These are phyloP conservation scores for Helicoverpa assulta DNA, from an alignment of 2,888 invertebrate genomes.

Conservation along the genomic window DNA sequence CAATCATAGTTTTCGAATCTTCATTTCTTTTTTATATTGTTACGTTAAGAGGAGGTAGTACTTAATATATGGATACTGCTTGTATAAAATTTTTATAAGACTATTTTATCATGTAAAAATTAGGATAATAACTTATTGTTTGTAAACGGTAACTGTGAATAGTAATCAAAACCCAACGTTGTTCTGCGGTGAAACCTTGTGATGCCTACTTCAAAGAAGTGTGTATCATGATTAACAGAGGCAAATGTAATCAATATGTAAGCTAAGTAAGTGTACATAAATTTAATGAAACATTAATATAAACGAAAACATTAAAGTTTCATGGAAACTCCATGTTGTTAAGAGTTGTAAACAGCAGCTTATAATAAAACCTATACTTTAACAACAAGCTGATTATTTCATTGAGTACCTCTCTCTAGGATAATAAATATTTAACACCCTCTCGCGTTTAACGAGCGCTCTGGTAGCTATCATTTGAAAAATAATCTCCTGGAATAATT, in stretches of 20 bases:
- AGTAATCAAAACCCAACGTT: slow-evolving; percentile 57
- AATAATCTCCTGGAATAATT: not conserved
- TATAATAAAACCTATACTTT: slow-evolving; percentile 85
- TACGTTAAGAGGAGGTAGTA: slow-evolving; percentile 57
- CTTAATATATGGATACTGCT: slow-evolving; percentile 69
- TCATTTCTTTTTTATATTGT: slow-evolving; percentile 60
- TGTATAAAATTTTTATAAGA: slow-evolving; percentile 77
- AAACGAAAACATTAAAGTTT: slow-evolving; percentile 78
- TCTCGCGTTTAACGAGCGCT: not conserved
- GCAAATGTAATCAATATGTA: slow-evolving; percentile 67
- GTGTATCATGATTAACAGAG: slow-evolving; percentile 64
- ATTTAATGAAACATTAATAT: slow-evolving; percentile 72
- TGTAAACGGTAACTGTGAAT: slow-evolving; percentile 64
- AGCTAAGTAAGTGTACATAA: slow-evolving; percentile 77
- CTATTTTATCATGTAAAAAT: slow-evolving; percentile 77
- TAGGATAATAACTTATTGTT: slow-evolving; percentile 63
- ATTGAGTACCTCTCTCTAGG: slow-evolving; percentile 19
- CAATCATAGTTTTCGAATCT: slow-evolving; percentile 63
- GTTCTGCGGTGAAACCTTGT: slow-evolving; percentile 69
- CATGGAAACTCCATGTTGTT: slow-evolving; percentile 87
- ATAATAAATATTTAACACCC: not conserved
- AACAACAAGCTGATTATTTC: slow-evolving; percentile 58
- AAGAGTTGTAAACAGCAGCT: slow-evolving; percentile 87
- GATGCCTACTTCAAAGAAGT: slow-evolving; percentile 83
- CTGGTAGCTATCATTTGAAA: not conserved